Conservation (phyloP, 2,888 invertebrate species). For the Drosophila neonasuta region DNA sequence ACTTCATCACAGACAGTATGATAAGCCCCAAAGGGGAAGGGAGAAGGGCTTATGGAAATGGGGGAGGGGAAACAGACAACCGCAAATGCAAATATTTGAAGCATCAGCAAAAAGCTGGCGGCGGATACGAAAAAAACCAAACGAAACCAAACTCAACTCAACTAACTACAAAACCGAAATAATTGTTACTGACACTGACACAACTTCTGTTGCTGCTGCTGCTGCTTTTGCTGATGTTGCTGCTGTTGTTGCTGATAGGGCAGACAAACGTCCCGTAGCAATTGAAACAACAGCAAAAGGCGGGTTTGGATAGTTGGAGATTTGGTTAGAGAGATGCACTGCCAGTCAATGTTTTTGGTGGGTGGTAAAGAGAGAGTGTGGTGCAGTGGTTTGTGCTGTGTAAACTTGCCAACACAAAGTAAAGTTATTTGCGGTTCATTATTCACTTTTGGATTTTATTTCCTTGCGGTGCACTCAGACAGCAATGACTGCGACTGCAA, state of each 20-base stretch:
- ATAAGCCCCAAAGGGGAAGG: slow-evolving; percentile 12
- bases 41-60: not conserved
- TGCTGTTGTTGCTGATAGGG: slow-evolving; percentile 38
- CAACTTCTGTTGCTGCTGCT: slow-evolving; percentile 37
- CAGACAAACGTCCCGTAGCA: slow-evolving; percentile 68
- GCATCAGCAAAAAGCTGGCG: slow-evolving; percentile 43
- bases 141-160: slow-evolving; percentile 42
- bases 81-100: slow-evolving; percentile 70
- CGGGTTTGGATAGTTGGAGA: slow-evolving; percentile 33
- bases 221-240: slow-evolving; percentile 28
- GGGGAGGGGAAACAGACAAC: slow-evolving; percentile 15
- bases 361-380: slow-evolving; percentile 5
- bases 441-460: slow-evolving; percentile 76
- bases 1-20: slow-evolving; percentile 37
- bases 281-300: slow-evolving; percentile 51
- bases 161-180: slow-evolving; percentile 65
- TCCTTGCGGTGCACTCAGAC: slow-evolving; percentile 51
- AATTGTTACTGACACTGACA: slow-evolving; percentile 75
- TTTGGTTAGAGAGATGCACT: slow-evolving; percentile 52
- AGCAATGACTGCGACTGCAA: slow-evolving; percentile 24
- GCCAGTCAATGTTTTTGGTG: slow-evolving; percentile 21
- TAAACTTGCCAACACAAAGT: slow-evolving; percentile 59
- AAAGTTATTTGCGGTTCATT: slow-evolving; percentile 79
- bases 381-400: slow-evolving; percentile 28
- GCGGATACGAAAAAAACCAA: slow-evolving; percentile 18